A percentile compares a stretch with the other conserved stretches of the same genome.
Evolutionary conservation across 2,888 invertebrate species (phyloP).

Genomic region (Calameuta filiformis): DNA sequence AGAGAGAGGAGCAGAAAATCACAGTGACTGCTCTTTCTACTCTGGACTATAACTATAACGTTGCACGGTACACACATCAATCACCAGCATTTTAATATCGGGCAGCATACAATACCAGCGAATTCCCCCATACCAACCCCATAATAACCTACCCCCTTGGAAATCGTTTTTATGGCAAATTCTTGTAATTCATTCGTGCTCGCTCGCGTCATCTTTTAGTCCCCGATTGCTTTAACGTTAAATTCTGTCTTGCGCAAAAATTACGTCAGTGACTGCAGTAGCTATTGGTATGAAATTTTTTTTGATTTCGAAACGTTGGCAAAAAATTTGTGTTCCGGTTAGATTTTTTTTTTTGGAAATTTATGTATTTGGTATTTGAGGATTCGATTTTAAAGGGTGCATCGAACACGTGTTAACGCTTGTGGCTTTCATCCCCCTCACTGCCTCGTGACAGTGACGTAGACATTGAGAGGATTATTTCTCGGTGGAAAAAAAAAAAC

Average conservation of each 20-base stretch:
- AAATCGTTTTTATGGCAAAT: slow-evolving; percentile 55
- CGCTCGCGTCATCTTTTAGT: not conserved
- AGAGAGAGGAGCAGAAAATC: slow-evolving; percentile 8
- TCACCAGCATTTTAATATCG: slow-evolving; percentile 66
- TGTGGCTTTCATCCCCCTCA: not conserved
- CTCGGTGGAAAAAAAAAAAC: slow-evolving; percentile 40
- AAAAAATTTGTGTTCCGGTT: not conserved
- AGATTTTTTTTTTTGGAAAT: not conserved
- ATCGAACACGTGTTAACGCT: slow-evolving; percentile 34
- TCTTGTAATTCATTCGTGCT: slow-evolving; percentile 57
- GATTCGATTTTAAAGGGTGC: slow-evolving; percentile 1
- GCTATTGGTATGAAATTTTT: not conserved
- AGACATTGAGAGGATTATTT: slow-evolving; percentile 37
- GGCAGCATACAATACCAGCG: slow-evolving; percentile 61
- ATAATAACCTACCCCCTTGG: slow-evolving; percentile 6
- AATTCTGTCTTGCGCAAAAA: not conserved
- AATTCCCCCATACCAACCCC: slow-evolving; percentile 13
- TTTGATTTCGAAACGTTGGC: not conserved
- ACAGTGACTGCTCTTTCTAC: slow-evolving; percentile 31
- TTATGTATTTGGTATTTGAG: not conserved
- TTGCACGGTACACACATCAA: slow-evolving; percentile 65
- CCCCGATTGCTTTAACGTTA: not conserved
- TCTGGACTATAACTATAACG: slow-evolving; percentile 36
- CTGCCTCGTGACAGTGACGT: slow-evolving; percentile 38
- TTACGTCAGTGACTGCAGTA: not conserved